phyloP scores from a whole-genome alignment of 2,888 invertebrate genomes.

The Tiliacea aurago region DNA sequence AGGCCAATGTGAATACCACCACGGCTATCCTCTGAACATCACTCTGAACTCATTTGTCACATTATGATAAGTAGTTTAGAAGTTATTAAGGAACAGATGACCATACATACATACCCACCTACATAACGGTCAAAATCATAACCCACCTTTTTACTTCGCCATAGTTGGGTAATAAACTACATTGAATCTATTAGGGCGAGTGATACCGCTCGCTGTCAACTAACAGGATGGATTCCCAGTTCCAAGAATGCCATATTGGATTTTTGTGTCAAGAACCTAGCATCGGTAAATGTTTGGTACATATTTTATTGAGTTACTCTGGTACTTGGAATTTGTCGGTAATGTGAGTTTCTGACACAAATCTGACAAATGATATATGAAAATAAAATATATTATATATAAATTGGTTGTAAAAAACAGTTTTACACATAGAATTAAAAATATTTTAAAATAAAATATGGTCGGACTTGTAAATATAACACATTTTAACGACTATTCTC shows the following conservation, averaged over 20 bases:
- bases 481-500: neutral
- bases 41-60: no score
- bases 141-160: no score
- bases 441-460: no score
- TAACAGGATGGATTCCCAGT: neutral
- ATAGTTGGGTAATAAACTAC: neutral
- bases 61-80: no score
- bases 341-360: neutral
- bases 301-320: neutral
- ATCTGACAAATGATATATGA: neutral
- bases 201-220: neutral
- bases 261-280: conserved; percentile 4
- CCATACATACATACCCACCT: no score
- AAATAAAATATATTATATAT: neutral
- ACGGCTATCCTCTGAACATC: no score
- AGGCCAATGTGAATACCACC: no score
- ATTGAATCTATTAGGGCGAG: neutral
- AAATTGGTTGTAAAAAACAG: neutral
- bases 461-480: no score
- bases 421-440: no score
- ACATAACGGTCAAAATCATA: no score
- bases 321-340: neutral
- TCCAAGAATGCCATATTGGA: conserved; percentile 7
- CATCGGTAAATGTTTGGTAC: neutral
- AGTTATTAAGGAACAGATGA: no score